Base-by-base conservation (phyloP, 2,113 vertebrate species). In the Deroptyus accipitrinus region DNA sequence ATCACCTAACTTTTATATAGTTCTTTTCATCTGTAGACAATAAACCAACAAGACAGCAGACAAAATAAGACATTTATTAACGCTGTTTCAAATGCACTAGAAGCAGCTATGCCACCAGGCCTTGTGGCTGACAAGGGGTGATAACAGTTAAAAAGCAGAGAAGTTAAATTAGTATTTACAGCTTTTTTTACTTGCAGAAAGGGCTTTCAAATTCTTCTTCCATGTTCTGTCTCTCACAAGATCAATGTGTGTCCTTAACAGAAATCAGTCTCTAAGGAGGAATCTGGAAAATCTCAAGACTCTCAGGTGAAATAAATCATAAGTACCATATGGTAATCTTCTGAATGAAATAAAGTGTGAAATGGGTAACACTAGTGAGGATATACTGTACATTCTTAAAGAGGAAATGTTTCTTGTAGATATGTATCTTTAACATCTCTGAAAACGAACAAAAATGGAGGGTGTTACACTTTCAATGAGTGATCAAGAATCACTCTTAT, bases 251-350 rank as follows among this genome's bases (percentile, higher is more conserved):
- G 41, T 62, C 83, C 62, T 80, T 54, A 85, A 24, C 44, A 91
- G 76, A 90, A 94, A 66, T 57, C 69, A 72, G 54, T 72, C 42
- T 91, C 78, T 37, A 57, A 78, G 84, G 79, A 90, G 39, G 62
- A 55, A 37, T 92, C 83, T 44, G 67, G 31, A 79, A 67, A 31
- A 69, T 66, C 49, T 64, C 46, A 17, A 63, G 92, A 73, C 57
- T 48, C 46, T 89, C 70, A 64, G 64, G 63, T 90, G 72, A 64
- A 78, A 67, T 91, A 75, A 94, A 83, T 97, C 70, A 22, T 0
- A 0, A 63, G 35, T 48, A 28, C 81, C 81, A 30, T 51, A 27
- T 90, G 87, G 51, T 11, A 46, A 35, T 74, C 28, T 30, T 46
- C 39, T 23, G 25, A 83, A 66, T 30, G 86, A 88, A 86, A 41